Evolutionary conservation across 2,797 vertebrate species (phyloP).

Genomic region (Toxotes lorentzi): DNA sequence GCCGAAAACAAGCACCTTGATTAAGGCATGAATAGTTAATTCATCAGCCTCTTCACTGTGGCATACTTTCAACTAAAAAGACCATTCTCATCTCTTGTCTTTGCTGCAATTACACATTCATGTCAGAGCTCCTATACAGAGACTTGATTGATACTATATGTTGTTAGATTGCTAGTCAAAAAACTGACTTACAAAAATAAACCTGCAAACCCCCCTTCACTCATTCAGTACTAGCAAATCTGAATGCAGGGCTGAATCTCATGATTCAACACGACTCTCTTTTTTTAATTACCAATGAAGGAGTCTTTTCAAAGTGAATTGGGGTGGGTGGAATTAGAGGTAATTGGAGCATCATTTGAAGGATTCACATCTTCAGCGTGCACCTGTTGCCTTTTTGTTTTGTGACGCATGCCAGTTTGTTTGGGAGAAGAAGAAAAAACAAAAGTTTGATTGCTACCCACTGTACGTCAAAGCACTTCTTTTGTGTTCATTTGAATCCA

Average conservation of each 20-base stretch:
- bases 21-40: slow-evolving; percentile 88
- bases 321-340: slow-evolving; percentile 79
- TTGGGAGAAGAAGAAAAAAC: slow-evolving; percentile 55
- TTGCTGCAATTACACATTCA: slow-evolving; percentile 87
- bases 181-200: slow-evolving; percentile 72
- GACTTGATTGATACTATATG: slow-evolving; percentile 86
- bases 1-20: slow-evolving; percentile 89
- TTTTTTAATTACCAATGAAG: slow-evolving; percentile 76
- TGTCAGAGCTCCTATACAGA: slow-evolving; percentile 80
- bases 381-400: slow-evolving; percentile 87
- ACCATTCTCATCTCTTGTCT: slow-evolving; percentile 85
- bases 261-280: slow-evolving; percentile 66
- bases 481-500: slow-evolving; percentile 23
- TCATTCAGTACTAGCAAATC: slow-evolving; percentile 75
- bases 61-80: slow-evolving; percentile 85
- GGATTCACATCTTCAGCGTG: slow-evolving; percentile 75
- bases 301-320: slow-evolving; percentile 79
- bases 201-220: slow-evolving; percentile 45
- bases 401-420: slow-evolving; percentile 63
- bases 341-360: slow-evolving; percentile 79
- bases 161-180: slow-evolving; percentile 82
- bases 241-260: slow-evolving; percentile 63
- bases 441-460: slow-evolving; percentile 57
- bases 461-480: slow-evolving; percentile 42
- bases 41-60: slow-evolving; percentile 84